A percentile compares a stretch with the other conserved stretches of the same genome.
phyloP scores from a whole-genome alignment of 1,140 invertebrate genomes.

The Penaeus chinensis region DNA sequence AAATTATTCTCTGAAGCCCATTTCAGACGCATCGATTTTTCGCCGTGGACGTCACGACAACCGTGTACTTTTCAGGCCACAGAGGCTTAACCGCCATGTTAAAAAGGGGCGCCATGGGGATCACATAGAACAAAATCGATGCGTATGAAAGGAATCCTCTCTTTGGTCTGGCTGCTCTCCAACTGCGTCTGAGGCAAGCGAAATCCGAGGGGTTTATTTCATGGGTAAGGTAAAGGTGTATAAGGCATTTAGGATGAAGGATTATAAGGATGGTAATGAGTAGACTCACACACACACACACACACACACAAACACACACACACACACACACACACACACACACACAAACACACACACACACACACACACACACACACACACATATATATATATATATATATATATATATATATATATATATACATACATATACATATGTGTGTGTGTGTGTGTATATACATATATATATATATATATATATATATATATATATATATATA shows the following conservation, averaged over 20 bases:
- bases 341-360: neutral
- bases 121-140: neutral
- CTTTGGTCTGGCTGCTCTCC: too few species aligned
- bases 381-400: neutral
- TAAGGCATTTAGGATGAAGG: too few species aligned
- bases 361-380: neutral
- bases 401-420: constrained; percentile 18
- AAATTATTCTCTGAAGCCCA: too few species aligned
- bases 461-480: neutral
- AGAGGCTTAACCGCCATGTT: too few species aligned
- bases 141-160: neutral
- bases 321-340: neutral
- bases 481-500: neutral
- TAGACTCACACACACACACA: neutral
- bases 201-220: too few species aligned
- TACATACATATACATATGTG: constrained; percentile 16
- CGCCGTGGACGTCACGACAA: too few species aligned
- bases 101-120: too few species aligned
- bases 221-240: too few species aligned
- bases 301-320: neutral
- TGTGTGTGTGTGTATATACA: constrained; percentile 6
- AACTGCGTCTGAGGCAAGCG: too few species aligned
- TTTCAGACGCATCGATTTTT: too few species aligned
- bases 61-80: too few species aligned
- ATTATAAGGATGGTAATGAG: too few species aligned